Evolutionary conservation across 2,797 vertebrate genomes (phyloP).

Genomic region (Halcyon chelicuti): DNA sequence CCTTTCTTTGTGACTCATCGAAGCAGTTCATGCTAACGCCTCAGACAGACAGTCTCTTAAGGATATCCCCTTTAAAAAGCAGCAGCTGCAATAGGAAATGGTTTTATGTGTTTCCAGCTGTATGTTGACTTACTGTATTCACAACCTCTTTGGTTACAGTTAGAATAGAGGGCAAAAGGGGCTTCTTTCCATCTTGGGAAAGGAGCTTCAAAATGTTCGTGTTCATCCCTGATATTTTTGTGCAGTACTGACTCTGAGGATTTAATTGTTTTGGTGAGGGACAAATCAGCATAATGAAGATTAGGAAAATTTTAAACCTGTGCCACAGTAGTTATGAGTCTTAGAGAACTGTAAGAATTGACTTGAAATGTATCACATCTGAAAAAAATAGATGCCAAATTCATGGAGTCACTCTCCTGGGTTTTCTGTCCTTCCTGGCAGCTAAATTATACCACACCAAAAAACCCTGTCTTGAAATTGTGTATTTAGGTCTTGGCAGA

Average conservation of each 20-base stretch:
- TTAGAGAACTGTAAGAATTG: not conserved
- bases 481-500: conserved; percentile 6
- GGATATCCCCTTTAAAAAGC: conserved; percentile 70
- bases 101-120: conserved; percentile 69
- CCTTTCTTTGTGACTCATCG: conserved; percentile 60
- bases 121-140: conserved; percentile 52
- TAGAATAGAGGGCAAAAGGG: not conserved
- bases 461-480: not conserved
- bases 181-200: not conserved
- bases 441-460: not conserved
- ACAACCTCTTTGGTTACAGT: conserved; percentile 15
- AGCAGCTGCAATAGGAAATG: conserved; percentile 70
- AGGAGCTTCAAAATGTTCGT: not conserved
- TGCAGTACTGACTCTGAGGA: not conserved
- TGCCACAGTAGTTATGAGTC: not conserved
- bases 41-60: conserved; percentile 67
- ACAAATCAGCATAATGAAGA: not conserved
- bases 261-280: not conserved
- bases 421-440: conserved; percentile 2
- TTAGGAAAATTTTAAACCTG: not conserved
- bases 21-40: conserved; percentile 30
- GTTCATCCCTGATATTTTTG: not conserved
- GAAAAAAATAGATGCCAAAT: not conserved
- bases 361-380: not conserved
- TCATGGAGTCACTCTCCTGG: not conserved